phyloP scores from a whole-genome alignment of 2,888 invertebrate species.

The Hyalella azteca region DNA sequence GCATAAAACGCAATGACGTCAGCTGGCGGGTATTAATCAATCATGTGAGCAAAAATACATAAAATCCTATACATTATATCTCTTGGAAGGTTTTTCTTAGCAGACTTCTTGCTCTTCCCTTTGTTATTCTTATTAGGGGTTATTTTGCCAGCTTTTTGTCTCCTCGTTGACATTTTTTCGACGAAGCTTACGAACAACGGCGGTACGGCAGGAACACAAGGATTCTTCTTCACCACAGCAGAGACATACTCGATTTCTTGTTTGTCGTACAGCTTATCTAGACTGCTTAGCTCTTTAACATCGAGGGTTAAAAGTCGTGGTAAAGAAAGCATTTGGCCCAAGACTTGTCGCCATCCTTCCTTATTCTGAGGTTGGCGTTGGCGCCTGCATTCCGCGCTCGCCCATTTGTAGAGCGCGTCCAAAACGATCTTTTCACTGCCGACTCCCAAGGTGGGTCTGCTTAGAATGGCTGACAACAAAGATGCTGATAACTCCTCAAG shows the following conservation, averaged over 20 bases:
- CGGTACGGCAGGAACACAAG: not conserved
- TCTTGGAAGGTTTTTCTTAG: not conserved
- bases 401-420: slow-evolving; percentile 68
- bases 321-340: slow-evolving; percentile 68
- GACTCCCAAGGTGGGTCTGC: slow-evolving; percentile 73
- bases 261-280: slow-evolving; percentile 8
- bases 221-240: not conserved
- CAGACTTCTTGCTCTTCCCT: not conserved
- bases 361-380: slow-evolving; percentile 67
- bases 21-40: not conserved
- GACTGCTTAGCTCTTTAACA: slow-evolving; percentile 61
- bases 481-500: slow-evolving; percentile 72
- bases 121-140: not conserved
- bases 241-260: not conserved
- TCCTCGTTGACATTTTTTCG: not conserved
- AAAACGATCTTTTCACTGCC: slow-evolving; percentile 68
- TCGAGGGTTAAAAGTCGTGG: slow-evolving; percentile 74
- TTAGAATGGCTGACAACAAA: slow-evolving; percentile 68
- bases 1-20: not conserved
- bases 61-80: not conserved
- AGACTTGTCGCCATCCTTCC: slow-evolving; percentile 66
- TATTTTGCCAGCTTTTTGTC: not conserved
- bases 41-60: slow-evolving; percentile 19
- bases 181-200: not conserved
- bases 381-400: slow-evolving; percentile 66